Percentiles rank a stretch among this genome's conserved stretches.
Evolutionary conservation across 2,113 vertebrate genomes (phyloP).

Genomic region (Saguinus imperator): DNA sequence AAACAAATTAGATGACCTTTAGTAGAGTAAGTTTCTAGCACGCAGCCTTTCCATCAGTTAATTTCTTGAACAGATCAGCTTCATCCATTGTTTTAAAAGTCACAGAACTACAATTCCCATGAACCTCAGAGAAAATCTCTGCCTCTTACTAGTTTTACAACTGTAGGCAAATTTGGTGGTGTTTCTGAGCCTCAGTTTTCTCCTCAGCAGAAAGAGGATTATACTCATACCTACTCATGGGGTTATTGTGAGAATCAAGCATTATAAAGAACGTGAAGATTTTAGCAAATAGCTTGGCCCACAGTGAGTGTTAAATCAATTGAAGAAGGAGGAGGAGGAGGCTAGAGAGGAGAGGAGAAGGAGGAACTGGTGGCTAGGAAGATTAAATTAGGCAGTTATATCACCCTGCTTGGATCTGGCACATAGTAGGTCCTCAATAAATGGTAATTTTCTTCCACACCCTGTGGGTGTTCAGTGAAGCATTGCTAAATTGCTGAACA

Average conservation of each 20-base stretch:
- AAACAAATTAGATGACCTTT: neutral
- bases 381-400: neutral
- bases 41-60: neutral
- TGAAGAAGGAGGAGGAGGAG: neutral
- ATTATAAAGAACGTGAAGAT: neutral
- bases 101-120: neutral
- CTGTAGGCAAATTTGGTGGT: neutral
- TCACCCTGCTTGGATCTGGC: neutral
- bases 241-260: neutral
- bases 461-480: neutral
- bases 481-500: neutral
- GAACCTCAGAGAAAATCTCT: neutral
- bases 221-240: neutral
- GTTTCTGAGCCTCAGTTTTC: neutral
- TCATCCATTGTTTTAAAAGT: neutral
- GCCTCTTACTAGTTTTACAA: neutral
- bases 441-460: too few relatives aligned
- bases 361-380: neutral
- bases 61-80: neutral
- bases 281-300: neutral
- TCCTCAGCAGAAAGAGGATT: neutral
- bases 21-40: neutral
- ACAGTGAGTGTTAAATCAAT: neutral
- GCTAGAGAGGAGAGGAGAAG: neutral
- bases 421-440: neutral